Percentiles rank a stretch among this genome's conserved stretches.
phyloP scores from a whole-genome alignment of 2,797 vertebrate genomes.

The Neomorphus geoffroyi region DNA sequence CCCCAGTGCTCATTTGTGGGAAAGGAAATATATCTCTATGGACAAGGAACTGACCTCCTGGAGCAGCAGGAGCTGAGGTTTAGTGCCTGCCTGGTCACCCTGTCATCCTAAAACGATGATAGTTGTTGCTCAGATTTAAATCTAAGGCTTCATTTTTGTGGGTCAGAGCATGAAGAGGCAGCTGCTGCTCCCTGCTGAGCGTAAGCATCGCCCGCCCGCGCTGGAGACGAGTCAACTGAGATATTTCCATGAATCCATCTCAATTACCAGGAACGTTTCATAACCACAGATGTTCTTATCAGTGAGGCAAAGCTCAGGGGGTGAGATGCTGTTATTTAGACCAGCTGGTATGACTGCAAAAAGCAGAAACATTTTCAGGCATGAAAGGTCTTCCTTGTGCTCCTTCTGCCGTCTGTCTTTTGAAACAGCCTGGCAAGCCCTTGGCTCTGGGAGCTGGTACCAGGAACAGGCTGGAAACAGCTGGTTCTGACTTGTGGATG shows the following conservation, averaged over 20 bases:
- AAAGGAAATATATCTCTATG: not conserved
- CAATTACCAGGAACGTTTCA: not conserved
- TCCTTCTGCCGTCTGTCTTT: not conserved
- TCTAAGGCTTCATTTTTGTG: not conserved
- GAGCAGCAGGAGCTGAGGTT: not conserved
- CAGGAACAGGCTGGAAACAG: not conserved
- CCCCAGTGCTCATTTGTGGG: not conserved
- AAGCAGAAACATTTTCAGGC: not conserved
- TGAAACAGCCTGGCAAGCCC: not conserved
- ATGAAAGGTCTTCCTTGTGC: not conserved
- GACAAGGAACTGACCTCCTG: not conserved
- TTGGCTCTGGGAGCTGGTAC: not conserved
- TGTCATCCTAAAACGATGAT: not conserved
- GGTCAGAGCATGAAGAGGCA: not conserved
- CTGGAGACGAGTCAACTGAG: not conserved
- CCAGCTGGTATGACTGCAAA: not conserved
- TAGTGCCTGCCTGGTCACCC: not conserved
- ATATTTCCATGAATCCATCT: not conserved
- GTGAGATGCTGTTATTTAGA: not conserved
- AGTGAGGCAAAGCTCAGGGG: not conserved
- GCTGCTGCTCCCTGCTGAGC: not conserved
- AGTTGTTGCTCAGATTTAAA: not conserved
- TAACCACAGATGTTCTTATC: not conserved
- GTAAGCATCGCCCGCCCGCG: not conserved
- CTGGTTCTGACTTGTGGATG: not conserved